Base-by-base conservation (phyloP, 2,888 invertebrate genomes). In the Mongoloraphidia duomilia region DNA sequence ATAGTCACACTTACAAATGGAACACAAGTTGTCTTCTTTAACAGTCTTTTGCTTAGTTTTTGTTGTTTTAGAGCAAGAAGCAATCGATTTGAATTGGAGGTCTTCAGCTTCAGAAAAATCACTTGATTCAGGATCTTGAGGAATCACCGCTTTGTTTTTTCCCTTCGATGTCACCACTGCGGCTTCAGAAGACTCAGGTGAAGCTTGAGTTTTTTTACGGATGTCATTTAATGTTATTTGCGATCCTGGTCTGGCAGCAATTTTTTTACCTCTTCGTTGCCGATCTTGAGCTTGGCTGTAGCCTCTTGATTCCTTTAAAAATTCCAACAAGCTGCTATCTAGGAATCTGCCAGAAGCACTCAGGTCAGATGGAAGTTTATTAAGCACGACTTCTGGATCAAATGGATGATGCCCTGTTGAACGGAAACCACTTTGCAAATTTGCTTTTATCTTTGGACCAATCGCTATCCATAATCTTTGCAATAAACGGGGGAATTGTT, bases 321-420 rank as follows among this genome's bases (percentile, higher is more conserved):
- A 49, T 13, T 44, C 49, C 45, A 45, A n/a, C 44, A 33, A 34
- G n/a, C 33, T 33, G 34, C 33, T 34, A 33, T 46, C 46, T 14
- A 50, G 14, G 39, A 50, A 14, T 36, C 46, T 33, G 13, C 41
- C 41, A 41, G 49, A 37, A 39, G 13, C 41, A 37, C 12, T 41
- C 35, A 13, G 26, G 17, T 41, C 46, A 12, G 41, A 40, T 40
- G 41, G 49, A 35, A 49, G 46, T 17, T 46, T 49, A 14, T 46
- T 45, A 3, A 46, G 36, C 5, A 46, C 46, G 10, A 41, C 46
- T 46, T 40, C 26, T 10, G 46, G 49, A 43, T 52, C 46, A 43
- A 50, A 45, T 17, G 52, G 50, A 48, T 45, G 34, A 37, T 51
- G 37, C n/a, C 47, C 50, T 33, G 53, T 51, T 40, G 46, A 34